Base-by-base conservation (phyloP, 2,113 vertebrate genomes). In the Craseonycteris thonglongyai region DNA sequence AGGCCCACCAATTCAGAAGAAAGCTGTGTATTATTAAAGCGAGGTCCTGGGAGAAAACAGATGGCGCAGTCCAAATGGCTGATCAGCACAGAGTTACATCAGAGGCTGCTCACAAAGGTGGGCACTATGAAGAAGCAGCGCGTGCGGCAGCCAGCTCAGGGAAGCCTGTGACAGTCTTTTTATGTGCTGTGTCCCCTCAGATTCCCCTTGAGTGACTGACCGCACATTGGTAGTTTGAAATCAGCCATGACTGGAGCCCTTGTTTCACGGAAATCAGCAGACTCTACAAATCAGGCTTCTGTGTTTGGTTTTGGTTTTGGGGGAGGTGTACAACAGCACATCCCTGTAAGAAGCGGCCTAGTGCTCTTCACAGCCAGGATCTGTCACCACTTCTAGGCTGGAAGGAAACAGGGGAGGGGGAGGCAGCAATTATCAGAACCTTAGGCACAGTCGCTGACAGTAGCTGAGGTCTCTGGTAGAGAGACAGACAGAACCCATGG, bases 141-240 rank as follows among this genome's bases (percentile, higher is more conserved):
- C 9, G 3, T 5, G 6, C 24, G 3, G 9, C 13, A 42, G 3
- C 35, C 63, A 74, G 28, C 47, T 51, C 30, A 9, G 30, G 22
- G 12, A 2, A 11, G 12, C 65, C 56, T 51, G 1, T 1, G 1
- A 10, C 12, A 18, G 33, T 42, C 0, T 30, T 42, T 42, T 33
- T 21, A 38, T 59, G 38, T 45, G 56, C 28, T 6, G 4, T 5
- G 6, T 3, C 12, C 42, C 78, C 63, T 76, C 56, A 51, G 33
- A 0, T 49, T 24, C 2, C 0, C 51, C 72, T 1, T 84, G 33
- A 81, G 15, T 28, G 61, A 49, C 1, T 28, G 56, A 49, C 1
- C 1, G 51, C 74, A 13, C 8, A 5, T 38, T 61, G 14, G 42
- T 4, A 65, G 59, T n/a, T 69, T 72, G 63, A 78, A 84, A 66